A percentile compares a stretch with the other conserved stretches of the same genome.
Conservation (phyloP, 2,113 vertebrate genomes). For the Semicossyphus pulcher region DNA sequence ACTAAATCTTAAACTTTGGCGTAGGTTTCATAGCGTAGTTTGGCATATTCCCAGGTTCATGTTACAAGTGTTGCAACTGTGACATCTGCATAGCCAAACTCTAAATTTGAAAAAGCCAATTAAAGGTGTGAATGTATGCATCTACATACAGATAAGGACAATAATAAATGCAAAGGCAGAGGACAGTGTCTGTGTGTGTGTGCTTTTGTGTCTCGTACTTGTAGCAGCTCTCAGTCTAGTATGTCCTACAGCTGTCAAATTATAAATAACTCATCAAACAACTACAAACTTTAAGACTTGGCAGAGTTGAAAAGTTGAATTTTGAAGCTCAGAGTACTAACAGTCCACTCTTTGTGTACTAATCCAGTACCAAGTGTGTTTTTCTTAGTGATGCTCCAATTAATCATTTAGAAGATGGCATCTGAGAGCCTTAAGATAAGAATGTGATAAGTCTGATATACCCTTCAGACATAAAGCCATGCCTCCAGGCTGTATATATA, state of each 20-base stretch:
- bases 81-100: conserved; percentile 59
- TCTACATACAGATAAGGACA: conserved; percentile 51
- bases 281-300: background rate
- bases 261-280: conserved; percentile 9
- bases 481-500: no score
- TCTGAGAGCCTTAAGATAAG: background rate
- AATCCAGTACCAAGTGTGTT: background rate
- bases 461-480: no score
- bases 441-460: background rate
- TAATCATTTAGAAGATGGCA: background rate
- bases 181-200: background rate
- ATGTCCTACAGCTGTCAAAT: background rate
- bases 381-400: background rate
- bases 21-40: no score
- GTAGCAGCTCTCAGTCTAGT: background rate
- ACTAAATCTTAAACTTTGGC: background rate
- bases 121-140: conserved; percentile 81
- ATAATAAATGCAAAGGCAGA: conserved; percentile 42
- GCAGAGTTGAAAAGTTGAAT: background rate
- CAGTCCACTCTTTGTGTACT: background rate
- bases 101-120: conserved; percentile 74
- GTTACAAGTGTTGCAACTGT: conserved; percentile 2
- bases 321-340: background rate
- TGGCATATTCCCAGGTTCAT: no score
- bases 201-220: no score